Percentiles rank a stretch among this genome's conserved stretches.
phyloP scores from a whole-genome alignment of 2,888 invertebrate genomes.

The Xylocampa areola region DNA sequence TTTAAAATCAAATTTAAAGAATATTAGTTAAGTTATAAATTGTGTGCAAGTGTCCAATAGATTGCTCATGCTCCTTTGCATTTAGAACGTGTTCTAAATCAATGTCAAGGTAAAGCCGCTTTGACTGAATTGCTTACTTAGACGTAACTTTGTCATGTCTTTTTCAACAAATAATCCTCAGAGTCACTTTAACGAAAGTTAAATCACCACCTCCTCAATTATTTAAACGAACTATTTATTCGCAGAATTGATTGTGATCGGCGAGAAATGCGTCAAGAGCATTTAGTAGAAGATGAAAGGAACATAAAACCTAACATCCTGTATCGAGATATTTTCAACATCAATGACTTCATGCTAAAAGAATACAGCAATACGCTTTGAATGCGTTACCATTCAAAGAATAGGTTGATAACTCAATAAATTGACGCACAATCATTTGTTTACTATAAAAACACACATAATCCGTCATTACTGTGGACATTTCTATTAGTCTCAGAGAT shows the following conservation, averaged over 20 bases:
- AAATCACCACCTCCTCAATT: background rate
- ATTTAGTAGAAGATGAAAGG: slow-evolving; percentile 1
- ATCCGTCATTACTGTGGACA: slow-evolving; percentile 13
- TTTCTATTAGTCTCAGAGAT: slow-evolving; percentile 9
- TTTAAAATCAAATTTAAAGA: background rate
- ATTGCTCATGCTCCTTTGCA: slow-evolving; percentile 12
- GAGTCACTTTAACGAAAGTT: slow-evolving; percentile 5
- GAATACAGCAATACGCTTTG: slow-evolving; percentile 63
- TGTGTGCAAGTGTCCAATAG: background rate
- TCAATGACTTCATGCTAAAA: slow-evolving; percentile 82
- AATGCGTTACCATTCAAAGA: slow-evolving; percentile 65
- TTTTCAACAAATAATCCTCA: background rate
- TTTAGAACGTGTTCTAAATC: slow-evolving; percentile 41
- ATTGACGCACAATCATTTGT: slow-evolving; percentile 42
- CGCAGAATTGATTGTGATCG: background rate
- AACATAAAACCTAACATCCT: slow-evolving; percentile 61
- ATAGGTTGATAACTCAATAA: slow-evolving; percentile 56
- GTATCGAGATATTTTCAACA: slow-evolving; percentile 73
- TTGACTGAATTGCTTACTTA: slow-evolving; percentile 32
- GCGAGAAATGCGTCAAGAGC: background rate
- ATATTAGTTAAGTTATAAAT: background rate
- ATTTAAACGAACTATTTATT: background rate
- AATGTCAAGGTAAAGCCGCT: slow-evolving; percentile 49
- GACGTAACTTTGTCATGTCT: slow-evolving; percentile 4
- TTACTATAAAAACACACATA: slow-evolving; percentile 35